A percentile compares a stretch with the other conserved stretches of the same genome.
Evolutionary conservation across 2,888 invertebrate species (phyloP).

Genomic region (Lepidochrysops patricia): DNA sequence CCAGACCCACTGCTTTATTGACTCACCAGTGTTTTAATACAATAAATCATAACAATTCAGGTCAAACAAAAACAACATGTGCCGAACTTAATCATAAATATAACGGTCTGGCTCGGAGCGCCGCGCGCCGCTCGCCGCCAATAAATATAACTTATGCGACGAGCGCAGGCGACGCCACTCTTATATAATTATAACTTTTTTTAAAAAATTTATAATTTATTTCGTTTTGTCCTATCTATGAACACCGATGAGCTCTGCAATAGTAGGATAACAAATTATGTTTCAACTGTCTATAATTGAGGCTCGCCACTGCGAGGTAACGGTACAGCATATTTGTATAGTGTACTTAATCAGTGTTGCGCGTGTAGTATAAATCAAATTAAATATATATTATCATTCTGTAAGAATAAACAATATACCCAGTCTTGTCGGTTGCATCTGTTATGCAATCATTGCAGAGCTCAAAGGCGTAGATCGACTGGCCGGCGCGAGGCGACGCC

Average conservation of each 20-base stretch:
- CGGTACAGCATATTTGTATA: not conserved
- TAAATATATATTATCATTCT: not conserved
- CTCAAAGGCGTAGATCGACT: conserved; percentile 7
- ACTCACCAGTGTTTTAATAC: conserved; percentile 73
- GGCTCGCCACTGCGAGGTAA: not conserved
- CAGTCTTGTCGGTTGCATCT: not conserved
- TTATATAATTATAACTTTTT: conserved; percentile 57
- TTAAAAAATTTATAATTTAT: conserved; percentile 70
- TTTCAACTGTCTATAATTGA: not conserved
- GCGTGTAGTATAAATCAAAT: not conserved
- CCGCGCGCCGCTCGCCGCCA: conserved; percentile 51
- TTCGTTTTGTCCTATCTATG: conserved; percentile 72
- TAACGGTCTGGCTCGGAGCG: conserved; percentile 60
- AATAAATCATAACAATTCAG: conserved; percentile 74
- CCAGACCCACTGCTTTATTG: conserved; percentile 75
- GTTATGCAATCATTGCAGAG: not conserved
- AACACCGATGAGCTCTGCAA: conserved; percentile 38
- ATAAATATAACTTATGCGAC: conserved; percentile 68
- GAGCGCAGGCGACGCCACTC: conserved; percentile 11
- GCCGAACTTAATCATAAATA: conserved; percentile 68
- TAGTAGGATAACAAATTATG: not conserved
- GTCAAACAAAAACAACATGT: conserved; percentile 72
- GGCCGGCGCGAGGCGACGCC: conserved; percentile 5
- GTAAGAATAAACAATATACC: not conserved
- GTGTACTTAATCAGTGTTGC: not conserved